Evolutionary conservation across 2,888 invertebrate species (phyloP), one percentile per base, ranked within the genome.

Genomic region (Polyommatus iphigenia): DNA sequence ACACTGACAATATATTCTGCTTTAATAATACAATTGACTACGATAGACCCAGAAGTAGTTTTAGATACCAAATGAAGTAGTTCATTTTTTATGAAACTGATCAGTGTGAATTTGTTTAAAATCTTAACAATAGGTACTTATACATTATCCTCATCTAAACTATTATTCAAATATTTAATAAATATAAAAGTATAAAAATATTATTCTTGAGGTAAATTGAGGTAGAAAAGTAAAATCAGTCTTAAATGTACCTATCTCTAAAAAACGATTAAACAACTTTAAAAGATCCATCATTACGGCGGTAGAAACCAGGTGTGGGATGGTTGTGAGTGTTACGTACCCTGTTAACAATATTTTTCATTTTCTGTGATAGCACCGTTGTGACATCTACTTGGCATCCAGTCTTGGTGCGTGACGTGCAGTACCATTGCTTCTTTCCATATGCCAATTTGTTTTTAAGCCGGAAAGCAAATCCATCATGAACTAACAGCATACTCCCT

Each of bases 361-460:
- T 81, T n/a, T 67, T 67, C 15, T 86, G 84, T 54, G 89, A 87
- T 1, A 88, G 81, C 0, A 88, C 87, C 0, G 92, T 92, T 3
- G 89, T 92, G 1, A 92, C 86, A 79, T 91, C 92, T 13, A 91
- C 93, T n/a, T 87, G 88, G 79, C 93, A 93, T 20, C 92, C 92
- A 1, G 91, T 89, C 81, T 92, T 92, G 0, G 86, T 88, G 2
- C 93, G 85, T 0, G 91, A 90, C 50, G 89, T 91, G 78, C 93
- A 93, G 79, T 93, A 93, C 93, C 93, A 93, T 79, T 93, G 93
- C 78, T 92, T 92, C 83, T 91, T 93, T 46, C 93, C 92, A 82
- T 92, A 91, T 0, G 93, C 93, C 76, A 93, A 82, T 83, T 91
- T 92, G 78, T 93, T 93, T 81, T 93, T 93, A 29, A 93, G 81